phyloP scores from a whole-genome alignment of 1,140 invertebrate species.

The Carposina sasakii region DNA sequence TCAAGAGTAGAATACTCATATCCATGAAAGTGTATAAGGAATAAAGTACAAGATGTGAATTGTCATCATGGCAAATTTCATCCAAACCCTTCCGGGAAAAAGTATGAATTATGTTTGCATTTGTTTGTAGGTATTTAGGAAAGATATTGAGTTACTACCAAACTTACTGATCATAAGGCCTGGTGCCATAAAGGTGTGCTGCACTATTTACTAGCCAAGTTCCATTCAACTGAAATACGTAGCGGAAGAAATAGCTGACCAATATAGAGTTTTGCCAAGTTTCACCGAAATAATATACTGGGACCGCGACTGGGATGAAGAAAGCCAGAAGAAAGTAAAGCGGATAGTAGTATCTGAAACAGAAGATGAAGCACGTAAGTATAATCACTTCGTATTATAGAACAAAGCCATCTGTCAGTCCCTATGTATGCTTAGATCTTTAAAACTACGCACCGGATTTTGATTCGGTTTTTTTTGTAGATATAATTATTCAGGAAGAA shows the following conservation, averaged over 20 bases:
- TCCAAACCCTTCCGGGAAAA: too few relatives aligned
- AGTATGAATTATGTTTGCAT: too few relatives aligned
- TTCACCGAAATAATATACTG: slow-evolving; percentile 82
- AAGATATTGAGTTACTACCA: slow-evolving; percentile 2
- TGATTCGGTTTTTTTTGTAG: too few relatives aligned
- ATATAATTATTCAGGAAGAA: too few relatives aligned
- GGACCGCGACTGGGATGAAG: slow-evolving; percentile 80
- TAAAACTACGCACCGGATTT: too few relatives aligned
- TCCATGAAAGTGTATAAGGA: too few relatives aligned
- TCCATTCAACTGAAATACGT: slow-evolving; percentile 79
- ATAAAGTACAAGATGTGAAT: too few relatives aligned
- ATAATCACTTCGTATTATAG: too few relatives aligned
- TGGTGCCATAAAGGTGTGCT: slow-evolving; percentile 63
- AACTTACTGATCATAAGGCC: slow-evolving; percentile 65
- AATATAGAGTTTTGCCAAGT: slow-evolving; percentile 72
- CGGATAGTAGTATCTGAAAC: slow-evolving; percentile 79
- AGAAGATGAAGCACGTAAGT: slow-evolving; percentile 8
- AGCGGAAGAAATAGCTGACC: slow-evolving; percentile 77
- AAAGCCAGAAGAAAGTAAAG: slow-evolving; percentile 79
- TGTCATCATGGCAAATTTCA: too few relatives aligned
- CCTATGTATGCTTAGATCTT: too few relatives aligned
- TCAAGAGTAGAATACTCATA: too few relatives aligned
- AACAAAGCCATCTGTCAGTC: too few relatives aligned
- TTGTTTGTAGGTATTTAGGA: neutral
- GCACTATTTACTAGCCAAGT: slow-evolving; percentile 92